Conservation (phyloP, 2,888 invertebrate species). For the Lapara coniferarum region DNA sequence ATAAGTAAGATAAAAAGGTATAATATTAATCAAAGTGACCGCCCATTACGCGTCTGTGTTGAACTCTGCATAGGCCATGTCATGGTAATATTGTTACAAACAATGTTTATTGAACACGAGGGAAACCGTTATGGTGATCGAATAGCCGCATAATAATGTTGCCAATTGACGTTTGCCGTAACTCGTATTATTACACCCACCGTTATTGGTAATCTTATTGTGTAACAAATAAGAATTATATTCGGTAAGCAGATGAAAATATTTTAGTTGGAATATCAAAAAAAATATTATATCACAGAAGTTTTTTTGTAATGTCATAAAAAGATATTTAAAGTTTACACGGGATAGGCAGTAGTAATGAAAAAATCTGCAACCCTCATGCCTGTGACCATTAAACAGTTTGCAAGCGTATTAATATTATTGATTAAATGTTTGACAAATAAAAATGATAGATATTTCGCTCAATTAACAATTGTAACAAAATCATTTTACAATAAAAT, state of each 20-base stretch:
- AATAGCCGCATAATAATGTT: constrained; percentile 23
- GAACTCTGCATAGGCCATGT: constrained; percentile 22
- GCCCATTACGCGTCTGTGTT: constrained; percentile 27
- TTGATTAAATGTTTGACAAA: too few species aligned
- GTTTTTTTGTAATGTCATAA: too few species aligned
- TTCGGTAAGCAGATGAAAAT: neutral
- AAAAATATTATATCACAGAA: neutral
- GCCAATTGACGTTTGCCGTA: constrained; percentile 15
- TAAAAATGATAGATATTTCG: too few species aligned
- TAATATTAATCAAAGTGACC: constrained; percentile 11
- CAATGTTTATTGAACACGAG: constrained; percentile 64
- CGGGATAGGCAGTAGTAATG: too few species aligned
- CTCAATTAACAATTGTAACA: too few species aligned
- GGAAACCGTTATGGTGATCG: constrained; percentile 27
- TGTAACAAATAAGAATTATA: neutral
- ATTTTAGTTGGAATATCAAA: neutral
- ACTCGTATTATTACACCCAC: constrained; percentile 9
- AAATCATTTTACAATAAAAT: too few species aligned
- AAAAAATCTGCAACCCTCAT: too few species aligned
- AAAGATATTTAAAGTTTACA: too few species aligned
- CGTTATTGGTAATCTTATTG: constrained; percentile 4
- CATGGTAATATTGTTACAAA: constrained; percentile 60
- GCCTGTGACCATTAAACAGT: too few species aligned
- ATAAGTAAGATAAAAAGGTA: neutral
- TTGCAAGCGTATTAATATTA: too few species aligned